A percentile compares a stretch with the other conserved stretches of the same genome.
Conservation (phyloP, 2,797 vertebrate genomes). For the Eurystomus glaucurus region DNA sequence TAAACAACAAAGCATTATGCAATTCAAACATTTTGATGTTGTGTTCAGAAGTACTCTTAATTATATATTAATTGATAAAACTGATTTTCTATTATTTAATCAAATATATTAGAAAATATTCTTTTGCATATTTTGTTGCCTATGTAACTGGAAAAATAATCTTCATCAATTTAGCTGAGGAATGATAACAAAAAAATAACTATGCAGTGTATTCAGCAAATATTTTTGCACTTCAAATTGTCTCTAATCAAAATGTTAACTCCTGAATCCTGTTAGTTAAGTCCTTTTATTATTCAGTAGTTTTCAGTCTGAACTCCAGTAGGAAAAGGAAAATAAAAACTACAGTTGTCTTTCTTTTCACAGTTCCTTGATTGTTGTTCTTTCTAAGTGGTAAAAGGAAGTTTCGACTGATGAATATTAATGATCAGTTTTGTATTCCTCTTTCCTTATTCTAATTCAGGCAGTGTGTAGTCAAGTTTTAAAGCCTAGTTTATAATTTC, state of each 20-base stretch:
- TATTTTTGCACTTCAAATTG: neutral
- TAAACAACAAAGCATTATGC: neutral
- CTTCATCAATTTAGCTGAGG: neutral
- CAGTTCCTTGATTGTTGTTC: neutral
- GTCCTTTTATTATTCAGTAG: neutral
- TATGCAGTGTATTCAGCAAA: neutral
- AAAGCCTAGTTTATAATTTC: neutral
- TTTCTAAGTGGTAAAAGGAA: neutral
- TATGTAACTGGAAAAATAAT: neutral
- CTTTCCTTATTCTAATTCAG: slow-evolving; percentile 1
- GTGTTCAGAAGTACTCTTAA: neutral
- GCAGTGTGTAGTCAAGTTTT: neutral
- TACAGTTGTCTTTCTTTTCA: neutral
- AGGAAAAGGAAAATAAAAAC: neutral
- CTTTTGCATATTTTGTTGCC: neutral
- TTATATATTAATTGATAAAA: neutral
- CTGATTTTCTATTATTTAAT: neutral
- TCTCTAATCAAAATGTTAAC: neutral
- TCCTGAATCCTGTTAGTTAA: neutral
- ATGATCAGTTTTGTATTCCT: neutral
- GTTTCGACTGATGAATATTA: neutral
- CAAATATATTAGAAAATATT: neutral
- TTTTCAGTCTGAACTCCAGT: neutral
- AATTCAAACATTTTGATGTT: neutral
- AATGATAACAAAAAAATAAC: neutral